phyloP scores from a whole-genome alignment of 2,797 vertebrate species.

The Pampus argenteus region DNA sequence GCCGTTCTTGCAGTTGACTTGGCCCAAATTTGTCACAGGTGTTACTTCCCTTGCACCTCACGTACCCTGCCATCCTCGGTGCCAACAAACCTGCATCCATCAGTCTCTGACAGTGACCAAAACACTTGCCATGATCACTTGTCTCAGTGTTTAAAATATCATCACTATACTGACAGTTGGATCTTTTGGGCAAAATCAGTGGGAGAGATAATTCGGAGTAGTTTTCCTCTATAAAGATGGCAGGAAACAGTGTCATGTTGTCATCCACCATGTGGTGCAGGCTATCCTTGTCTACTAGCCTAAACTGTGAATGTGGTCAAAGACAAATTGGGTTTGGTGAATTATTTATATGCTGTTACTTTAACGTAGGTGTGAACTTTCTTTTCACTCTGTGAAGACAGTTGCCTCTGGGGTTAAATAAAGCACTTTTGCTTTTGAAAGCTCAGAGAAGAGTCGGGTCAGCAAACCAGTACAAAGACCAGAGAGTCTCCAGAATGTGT shows the following conservation, averaged over 20 bases:
- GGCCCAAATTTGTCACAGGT: slow-evolving; percentile 58
- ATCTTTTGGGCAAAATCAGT: background rate
- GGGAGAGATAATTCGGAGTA: background rate
- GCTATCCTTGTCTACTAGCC: slow-evolving; percentile 10
- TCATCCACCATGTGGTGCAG: slow-evolving; percentile 1
- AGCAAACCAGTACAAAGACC: background rate
- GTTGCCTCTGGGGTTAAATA: slow-evolving; percentile 12
- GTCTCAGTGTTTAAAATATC: background rate
- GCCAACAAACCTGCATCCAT: slow-evolving; percentile 28
- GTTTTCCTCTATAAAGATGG: slow-evolving; percentile 4
- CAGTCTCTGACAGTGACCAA: slow-evolving; percentile 30
- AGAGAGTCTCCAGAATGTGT: too few species aligned
- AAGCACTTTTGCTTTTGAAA: background rate
- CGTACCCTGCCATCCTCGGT: background rate
- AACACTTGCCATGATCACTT: slow-evolving; percentile 24
- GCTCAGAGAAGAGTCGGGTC: slow-evolving; percentile 7
- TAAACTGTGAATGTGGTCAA: slow-evolving; percentile 21
- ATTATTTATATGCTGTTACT: slow-evolving; percentile 37
- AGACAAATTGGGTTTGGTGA: slow-evolving; percentile 20
- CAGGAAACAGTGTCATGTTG: slow-evolving; percentile 19
- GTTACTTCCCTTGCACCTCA: slow-evolving; percentile 27
- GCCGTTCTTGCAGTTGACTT: slow-evolving; percentile 35
- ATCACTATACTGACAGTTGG: background rate
- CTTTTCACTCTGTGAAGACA: slow-evolving; percentile 30
- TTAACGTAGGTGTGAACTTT: slow-evolving; percentile 31